A percentile compares a stretch with the other conserved stretches of the same genome.
These are phyloP conservation scores for Orchestes rusci DNA, from an alignment of 2,888 invertebrate species.

Conservation along the genomic window DNA sequence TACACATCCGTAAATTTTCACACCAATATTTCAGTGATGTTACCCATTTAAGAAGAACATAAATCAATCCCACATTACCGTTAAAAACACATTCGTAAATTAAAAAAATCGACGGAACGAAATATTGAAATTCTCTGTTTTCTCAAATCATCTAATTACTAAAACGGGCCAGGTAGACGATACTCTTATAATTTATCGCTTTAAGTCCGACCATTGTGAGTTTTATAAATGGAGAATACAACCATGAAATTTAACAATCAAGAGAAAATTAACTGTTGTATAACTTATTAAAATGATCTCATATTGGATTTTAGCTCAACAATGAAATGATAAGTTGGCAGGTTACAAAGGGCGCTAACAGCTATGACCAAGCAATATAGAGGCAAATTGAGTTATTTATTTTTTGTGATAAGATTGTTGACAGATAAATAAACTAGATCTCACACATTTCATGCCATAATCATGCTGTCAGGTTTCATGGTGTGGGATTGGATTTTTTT, in stretches of 20 bases:
- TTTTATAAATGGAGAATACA: constrained; percentile 39
- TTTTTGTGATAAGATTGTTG: too few species aligned
- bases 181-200: constrained; percentile 35
- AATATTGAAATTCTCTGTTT: constrained; percentile 26
- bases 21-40: too few species aligned
- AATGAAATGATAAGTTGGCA: constrained; percentile 18
- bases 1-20: too few species aligned
- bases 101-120: constrained; percentile 30
- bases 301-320: constrained; percentile 30
- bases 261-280: constrained; percentile 37
- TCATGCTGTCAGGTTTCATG: too few species aligned
- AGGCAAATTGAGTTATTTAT: constrained; percentile 19
- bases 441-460: too few species aligned
- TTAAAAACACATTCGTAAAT: constrained; percentile 14
- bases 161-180: constrained; percentile 29
- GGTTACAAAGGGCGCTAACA: constrained; percentile 11
- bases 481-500: too few species aligned
- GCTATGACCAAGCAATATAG: constrained; percentile 9
- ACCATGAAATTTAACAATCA: constrained; percentile 38
- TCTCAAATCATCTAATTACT: constrained; percentile 32
- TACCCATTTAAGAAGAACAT: constrained; percentile 7
- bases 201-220: constrained; percentile 36
- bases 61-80: constrained; percentile 14
- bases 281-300: constrained; percentile 35
- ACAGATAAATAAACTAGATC: too few species aligned